Percentiles rank a stretch among this genome's conserved stretches.
Conservation (phyloP, 2,797 vertebrate genomes). For the Chaenodraco wilsoni region DNA sequence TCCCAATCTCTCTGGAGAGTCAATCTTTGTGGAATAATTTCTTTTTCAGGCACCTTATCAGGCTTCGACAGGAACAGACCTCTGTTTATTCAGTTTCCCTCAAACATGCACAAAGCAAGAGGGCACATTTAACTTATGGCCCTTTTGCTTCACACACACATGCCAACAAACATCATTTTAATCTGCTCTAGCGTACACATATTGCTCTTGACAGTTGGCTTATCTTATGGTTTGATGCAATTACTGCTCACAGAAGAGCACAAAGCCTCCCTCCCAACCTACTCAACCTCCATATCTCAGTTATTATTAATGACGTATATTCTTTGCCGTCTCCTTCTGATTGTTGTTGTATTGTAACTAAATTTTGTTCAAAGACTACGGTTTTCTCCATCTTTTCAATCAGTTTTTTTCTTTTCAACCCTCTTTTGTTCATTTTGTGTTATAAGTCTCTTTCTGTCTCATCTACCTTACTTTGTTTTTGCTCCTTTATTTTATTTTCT, state of each 20-base stretch:
- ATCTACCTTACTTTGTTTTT: slow-evolving; percentile 6
- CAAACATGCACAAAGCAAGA: slow-evolving; percentile 21
- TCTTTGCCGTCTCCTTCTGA: slow-evolving; percentile 20
- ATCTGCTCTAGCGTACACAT: slow-evolving; percentile 11
- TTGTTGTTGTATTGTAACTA: slow-evolving; percentile 34
- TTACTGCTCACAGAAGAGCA: slow-evolving; percentile 39
- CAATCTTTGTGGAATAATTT: slow-evolving; percentile 61
- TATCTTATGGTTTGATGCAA: slow-evolving; percentile 35
- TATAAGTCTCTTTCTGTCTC: slow-evolving; percentile 14
- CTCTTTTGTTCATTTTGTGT: slow-evolving; percentile 18
- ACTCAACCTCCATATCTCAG: slow-evolving; percentile 16
- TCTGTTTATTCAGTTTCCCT: slow-evolving; percentile 16
- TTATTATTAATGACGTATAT: slow-evolving; percentile 35
- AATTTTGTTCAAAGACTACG: slow-evolving; percentile 27
- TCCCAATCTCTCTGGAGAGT: slow-evolving; percentile 54
- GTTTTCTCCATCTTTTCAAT: slow-evolving; percentile 13
- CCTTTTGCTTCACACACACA: slow-evolving; percentile 24
- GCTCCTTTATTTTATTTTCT: not conserved
- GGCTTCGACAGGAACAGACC: slow-evolving; percentile 55
- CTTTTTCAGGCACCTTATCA: slow-evolving; percentile 48
- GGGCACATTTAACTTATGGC: not conserved
- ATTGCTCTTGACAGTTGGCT: slow-evolving; percentile 37
- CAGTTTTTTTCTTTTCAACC: not conserved
- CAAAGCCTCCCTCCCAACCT: not conserved
- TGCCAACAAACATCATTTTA: slow-evolving; percentile 32